Percentiles rank a stretch among this genome's conserved stretches.
Conservation (phyloP, 1,140 invertebrate species). For the Epicauta chinensis region DNA sequence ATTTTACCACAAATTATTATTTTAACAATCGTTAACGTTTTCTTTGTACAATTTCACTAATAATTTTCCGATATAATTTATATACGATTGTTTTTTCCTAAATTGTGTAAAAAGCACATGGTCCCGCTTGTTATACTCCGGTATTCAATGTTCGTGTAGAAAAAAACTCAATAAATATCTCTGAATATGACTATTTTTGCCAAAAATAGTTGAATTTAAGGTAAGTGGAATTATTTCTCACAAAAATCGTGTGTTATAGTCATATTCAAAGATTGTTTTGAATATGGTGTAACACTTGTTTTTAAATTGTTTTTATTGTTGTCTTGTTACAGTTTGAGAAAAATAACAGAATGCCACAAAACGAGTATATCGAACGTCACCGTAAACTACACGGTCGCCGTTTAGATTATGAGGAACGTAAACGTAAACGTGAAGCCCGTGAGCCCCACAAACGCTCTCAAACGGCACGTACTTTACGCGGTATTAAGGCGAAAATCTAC, state of each 20-base stretch:
- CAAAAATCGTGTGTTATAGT: conserved; percentile 27
- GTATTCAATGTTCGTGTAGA: background rate
- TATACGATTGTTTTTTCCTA: background rate
- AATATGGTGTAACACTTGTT: conserved; percentile 29
- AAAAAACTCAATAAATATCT: conserved; percentile 13
- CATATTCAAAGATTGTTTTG: conserved; percentile 37
- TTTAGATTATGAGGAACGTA: conserved; percentile 96
- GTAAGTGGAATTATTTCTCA: conserved; percentile 29
- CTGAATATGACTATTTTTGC: conserved; percentile 37
- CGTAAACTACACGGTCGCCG: conserved; percentile 92
- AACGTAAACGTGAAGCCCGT: conserved; percentile 91
- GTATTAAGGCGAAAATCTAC: conserved; percentile 96
- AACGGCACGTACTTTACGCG: conserved; percentile 86
- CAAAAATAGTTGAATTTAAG: conserved; percentile 18
- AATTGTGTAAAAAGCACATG: background rate
- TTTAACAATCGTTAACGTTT: background rate
- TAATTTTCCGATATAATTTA: background rate
- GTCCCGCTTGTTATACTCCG: background rate
- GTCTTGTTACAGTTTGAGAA: conserved; percentile 13
- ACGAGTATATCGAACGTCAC: conserved; percentile 99
- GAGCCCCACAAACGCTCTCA: conserved; percentile 84
- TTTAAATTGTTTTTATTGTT: conserved; percentile 13
- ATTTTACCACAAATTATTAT: conserved; percentile 3
- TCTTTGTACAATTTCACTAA: conserved; percentile 1
- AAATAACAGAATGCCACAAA: conserved; percentile 82